phyloP scores from a whole-genome alignment of 2,888 invertebrate species.

The Nipponacmea schrenckii region DNA sequence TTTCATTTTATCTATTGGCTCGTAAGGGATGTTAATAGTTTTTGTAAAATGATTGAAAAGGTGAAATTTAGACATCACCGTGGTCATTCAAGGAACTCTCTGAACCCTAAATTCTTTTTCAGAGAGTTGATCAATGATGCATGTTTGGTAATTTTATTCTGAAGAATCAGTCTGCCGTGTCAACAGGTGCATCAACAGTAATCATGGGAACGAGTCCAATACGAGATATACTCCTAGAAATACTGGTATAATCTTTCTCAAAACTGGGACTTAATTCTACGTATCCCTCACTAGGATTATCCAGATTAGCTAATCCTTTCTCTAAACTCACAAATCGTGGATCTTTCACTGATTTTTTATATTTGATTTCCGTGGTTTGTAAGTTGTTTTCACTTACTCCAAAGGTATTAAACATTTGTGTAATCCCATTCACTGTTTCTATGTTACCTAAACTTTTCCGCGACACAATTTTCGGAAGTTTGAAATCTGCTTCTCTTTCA shows the following conservation, averaged over 20 bases:
- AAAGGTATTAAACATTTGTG: constrained; percentile 37
- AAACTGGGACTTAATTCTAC: constrained; percentile 51
- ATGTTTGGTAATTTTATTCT: no score
- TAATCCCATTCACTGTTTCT: constrained; percentile 39
- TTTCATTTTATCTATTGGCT: no score
- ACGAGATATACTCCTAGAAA: background rate
- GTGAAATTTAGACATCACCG: no score
- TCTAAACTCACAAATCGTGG: constrained; percentile 47
- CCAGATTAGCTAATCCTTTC: constrained; percentile 38
- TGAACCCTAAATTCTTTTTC: no score
- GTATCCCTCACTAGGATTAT: constrained; percentile 45
- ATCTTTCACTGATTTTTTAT: constrained; percentile 31
- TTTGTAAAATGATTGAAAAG: no score
- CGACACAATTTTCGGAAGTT: constrained; percentile 30
- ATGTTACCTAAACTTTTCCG: constrained; percentile 34
- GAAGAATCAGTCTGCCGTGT: no score
- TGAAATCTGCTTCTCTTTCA: constrained; percentile 17
- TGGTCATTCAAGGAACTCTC: no score
- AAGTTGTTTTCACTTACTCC: background rate
- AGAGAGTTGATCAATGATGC: no score
- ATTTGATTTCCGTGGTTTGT: background rate
- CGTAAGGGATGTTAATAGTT: no score
- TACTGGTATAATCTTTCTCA: background rate
- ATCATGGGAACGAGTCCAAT: background rate
- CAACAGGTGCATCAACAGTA: background rate